Evolutionary conservation across 1,140 invertebrate genomes (phyloP).

Genomic region (Drosophila teissieri): DNA sequence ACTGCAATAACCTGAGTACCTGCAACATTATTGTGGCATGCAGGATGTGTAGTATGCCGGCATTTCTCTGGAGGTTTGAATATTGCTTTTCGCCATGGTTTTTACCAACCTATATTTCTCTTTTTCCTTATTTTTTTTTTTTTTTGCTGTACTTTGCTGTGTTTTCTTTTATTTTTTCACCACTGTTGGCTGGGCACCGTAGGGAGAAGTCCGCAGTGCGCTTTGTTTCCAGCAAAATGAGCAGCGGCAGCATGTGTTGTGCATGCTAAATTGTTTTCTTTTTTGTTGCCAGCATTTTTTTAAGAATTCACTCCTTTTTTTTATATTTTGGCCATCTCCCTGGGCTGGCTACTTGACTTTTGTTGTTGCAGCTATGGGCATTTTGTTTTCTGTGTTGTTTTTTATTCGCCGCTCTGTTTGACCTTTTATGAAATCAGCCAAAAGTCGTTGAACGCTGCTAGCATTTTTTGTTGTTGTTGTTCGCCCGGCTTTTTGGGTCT

Average conservation of each 20-base stretch:
- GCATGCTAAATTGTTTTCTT: conserved; percentile 60
- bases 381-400: conserved; percentile 23
- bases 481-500: conserved; percentile 27
- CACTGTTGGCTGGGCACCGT: conserved; percentile 23
- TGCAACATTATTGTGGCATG: conserved; percentile 71
- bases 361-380: conserved; percentile 50
- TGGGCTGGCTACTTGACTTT: conserved; percentile 61
- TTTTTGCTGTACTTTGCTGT: neutral
- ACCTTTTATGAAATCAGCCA: conserved; percentile 78
- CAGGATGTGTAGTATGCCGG: conserved; percentile 9
- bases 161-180: conserved; percentile 16
- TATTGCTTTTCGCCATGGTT: conserved; percentile 33
- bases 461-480: conserved; percentile 12
- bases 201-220: conserved; percentile 31
- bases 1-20: conserved; percentile 42
- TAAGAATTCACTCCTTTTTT: conserved; percentile 30
- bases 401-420: conserved; percentile 51
- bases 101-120: conserved; percentile 32
- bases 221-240: conserved; percentile 71
- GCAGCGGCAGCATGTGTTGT: conserved; percentile 71
- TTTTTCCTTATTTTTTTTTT: neutral
- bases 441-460: conserved; percentile 74
- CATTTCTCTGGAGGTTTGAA: conserved; percentile 12
- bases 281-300: conserved; percentile 30
- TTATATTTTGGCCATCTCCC: neutral